A percentile compares a stretch with the other conserved stretches of the same genome.
phyloP scores from a whole-genome alignment of 2,797 vertebrate species.

The Ara ararauna region DNA sequence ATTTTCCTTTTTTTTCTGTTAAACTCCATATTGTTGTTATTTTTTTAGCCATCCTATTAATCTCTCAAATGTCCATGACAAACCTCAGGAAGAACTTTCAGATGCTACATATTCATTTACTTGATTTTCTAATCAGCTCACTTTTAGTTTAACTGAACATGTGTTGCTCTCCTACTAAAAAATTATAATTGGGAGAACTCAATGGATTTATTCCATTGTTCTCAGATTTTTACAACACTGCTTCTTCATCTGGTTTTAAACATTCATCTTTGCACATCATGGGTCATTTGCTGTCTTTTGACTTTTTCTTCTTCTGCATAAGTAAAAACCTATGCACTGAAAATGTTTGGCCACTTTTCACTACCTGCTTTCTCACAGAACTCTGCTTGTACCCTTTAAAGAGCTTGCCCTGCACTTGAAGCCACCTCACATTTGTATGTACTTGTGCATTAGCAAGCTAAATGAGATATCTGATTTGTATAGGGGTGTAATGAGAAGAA shows the following conservation, averaged over 20 bases:
- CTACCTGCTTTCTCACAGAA: neutral
- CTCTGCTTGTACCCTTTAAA: neutral
- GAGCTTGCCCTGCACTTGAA: neutral
- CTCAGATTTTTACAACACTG: neutral
- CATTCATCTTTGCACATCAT: neutral
- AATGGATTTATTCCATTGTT: neutral
- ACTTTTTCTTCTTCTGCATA: neutral
- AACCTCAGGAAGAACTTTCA: neutral
- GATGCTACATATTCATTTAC: neutral
- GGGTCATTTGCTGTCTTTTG: neutral
- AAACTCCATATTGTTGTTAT: neutral
- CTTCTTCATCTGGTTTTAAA: neutral
- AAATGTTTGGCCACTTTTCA: neutral
- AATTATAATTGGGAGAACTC: neutral
- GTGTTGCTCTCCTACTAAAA: neutral
- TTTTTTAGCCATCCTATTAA: neutral
- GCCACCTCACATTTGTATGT: neutral
- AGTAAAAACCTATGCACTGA: neutral
- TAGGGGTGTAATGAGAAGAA: neutral
- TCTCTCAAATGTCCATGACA: neutral
- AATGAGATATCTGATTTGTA: neutral
- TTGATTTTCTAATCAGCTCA: neutral
- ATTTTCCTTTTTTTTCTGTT: neutral
- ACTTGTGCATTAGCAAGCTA: neutral
- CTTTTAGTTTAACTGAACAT: neutral